Conservation (phyloP, 2,888 invertebrate genomes). For the Parelbella ahira region DNA sequence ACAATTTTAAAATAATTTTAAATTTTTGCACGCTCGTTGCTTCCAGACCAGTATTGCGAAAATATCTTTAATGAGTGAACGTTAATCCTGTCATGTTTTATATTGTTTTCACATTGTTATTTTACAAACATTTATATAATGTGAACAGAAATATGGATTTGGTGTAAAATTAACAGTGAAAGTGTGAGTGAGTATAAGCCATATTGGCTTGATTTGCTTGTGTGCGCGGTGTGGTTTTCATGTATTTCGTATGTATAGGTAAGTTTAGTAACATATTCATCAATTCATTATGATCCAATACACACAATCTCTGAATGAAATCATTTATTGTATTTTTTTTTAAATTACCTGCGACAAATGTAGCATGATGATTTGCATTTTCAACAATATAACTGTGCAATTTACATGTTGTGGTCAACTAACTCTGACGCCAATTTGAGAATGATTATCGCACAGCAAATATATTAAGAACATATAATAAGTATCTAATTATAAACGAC, state of each 20-base stretch:
- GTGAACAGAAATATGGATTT: not conserved
- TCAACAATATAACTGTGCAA: too few relatives aligned
- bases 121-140: too few relatives aligned
- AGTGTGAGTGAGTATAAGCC: slow-evolving; percentile 1
- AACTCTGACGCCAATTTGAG: too few relatives aligned
- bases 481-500: too few relatives aligned
- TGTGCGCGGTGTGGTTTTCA: not conserved
- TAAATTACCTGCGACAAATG: too few relatives aligned
- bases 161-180: slow-evolving; percentile 9
- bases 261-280: not conserved
- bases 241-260: slow-evolving; percentile 14
- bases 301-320: too few relatives aligned
- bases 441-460: too few relatives aligned
- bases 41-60: not conserved
- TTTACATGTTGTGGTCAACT: too few relatives aligned
- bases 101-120: not conserved
- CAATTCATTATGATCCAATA: not conserved
- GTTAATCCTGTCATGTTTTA: not conserved
- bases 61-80: not conserved
- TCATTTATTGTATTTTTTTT: too few relatives aligned
- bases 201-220: not conserved
- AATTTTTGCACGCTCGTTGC: slow-evolving; percentile 4
- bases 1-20: slow-evolving; percentile 3
- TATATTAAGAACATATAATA: too few relatives aligned
- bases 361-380: too few relatives aligned